Base-by-base conservation (phyloP, 2,888 invertebrate species). In the Punctoribates punctum region DNA sequence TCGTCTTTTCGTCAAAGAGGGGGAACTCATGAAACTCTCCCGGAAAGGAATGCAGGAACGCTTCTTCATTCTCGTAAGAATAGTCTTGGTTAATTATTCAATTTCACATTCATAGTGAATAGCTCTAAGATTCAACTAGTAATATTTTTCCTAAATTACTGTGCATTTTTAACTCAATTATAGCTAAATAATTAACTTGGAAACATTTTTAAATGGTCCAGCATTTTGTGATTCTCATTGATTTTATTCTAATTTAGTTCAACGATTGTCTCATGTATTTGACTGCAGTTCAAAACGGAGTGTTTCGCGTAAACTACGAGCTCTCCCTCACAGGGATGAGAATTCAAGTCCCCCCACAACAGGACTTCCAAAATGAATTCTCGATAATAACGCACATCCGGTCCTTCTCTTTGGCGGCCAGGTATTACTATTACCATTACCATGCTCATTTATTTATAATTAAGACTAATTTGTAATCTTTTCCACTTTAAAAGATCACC, bases 21-120 rank as follows among this genome's bases (percentile, higher is more conserved):
- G 89, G 51, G 87, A 88, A 81, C 85, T 90, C 67, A 85, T 86
- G 80, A 90, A 90, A 82, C 85, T 89, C 77, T 89, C 88, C 34
- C 84, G 89, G 60, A 89, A 87, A 84, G 89, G 85, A 81, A 86
- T 83, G 85, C 89, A 89, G 81, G 87, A 87, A 15, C 84, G 89
- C 79, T 87, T 87, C 82, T 88, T 89, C 82, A 88, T 88, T 82
- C 82, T 89, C 86, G 89, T 89, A 83, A 84, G 51, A n/a, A n/a
- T n/a, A n/a, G n/a, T n/a, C n/a, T 17, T 42, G 42, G 42, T 9
- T 42, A 42, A n/a, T n/a, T n/a, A n/a, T n/a, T n/a, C 42, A 42
- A 42, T 42, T 42, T 42, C 11, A 42, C 17, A 51, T n/a, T 51
- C 9, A 51, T 51, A 51, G 4, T 51, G 17, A 51, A 5, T 51